Evolutionary conservation across 2,797 vertebrate species (phyloP).

Genomic region (Anisognathus igniventris): DNA sequence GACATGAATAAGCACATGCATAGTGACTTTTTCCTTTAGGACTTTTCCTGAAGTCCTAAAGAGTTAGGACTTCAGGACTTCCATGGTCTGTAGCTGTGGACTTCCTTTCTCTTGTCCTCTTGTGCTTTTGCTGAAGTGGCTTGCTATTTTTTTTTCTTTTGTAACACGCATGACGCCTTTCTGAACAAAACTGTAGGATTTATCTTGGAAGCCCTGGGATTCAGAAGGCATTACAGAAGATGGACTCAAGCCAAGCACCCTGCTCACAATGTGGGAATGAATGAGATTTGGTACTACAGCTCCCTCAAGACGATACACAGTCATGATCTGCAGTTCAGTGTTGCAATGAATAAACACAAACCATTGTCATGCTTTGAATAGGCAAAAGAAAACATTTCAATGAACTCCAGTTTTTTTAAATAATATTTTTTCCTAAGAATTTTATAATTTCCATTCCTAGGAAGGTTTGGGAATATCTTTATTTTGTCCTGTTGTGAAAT

Average conservation of each 20-base stretch:
- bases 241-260: conserved; percentile 2
- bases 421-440: neutral
- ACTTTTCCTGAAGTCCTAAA: neutral
- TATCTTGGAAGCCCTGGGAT: neutral
- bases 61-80: neutral
- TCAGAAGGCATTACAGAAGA: neutral
- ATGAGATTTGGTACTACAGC: conserved; percentile 6
- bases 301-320: neutral
- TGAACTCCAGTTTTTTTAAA: neutral
- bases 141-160: neutral
- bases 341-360: conserved; percentile 38
- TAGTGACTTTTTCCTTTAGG: neutral
- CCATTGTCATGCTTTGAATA: conserved; percentile 29
- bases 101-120: neutral
- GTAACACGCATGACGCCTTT: neutral
- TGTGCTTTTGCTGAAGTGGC: neutral
- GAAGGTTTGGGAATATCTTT: neutral
- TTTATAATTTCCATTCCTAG: neutral
- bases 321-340: neutral
- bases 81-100: neutral
- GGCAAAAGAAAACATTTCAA: neutral
- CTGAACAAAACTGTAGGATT: neutral
- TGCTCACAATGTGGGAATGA: conserved; percentile 14
- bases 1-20: neutral
- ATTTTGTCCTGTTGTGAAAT: neutral